A percentile compares a stretch with the other conserved stretches of the same genome.
Conservation (phyloP, 2,797 vertebrate species). For the Carduelis carduelis region DNA sequence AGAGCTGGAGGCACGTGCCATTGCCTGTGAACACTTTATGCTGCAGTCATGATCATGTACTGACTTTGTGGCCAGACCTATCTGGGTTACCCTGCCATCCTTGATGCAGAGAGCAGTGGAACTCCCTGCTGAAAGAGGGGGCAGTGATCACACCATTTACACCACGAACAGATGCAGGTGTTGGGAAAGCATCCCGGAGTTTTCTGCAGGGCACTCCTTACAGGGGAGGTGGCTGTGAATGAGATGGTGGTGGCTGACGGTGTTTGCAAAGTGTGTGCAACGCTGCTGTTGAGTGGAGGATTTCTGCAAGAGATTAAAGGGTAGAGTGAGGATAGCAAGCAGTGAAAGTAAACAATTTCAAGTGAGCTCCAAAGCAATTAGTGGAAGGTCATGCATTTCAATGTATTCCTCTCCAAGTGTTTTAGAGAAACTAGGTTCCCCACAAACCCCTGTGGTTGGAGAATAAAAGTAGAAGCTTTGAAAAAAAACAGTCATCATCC, state of each 20-base stretch:
- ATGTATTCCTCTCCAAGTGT: neutral
- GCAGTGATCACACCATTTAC: neutral
- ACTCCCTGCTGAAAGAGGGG: neutral
- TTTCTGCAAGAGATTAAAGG: conserved; percentile 21
- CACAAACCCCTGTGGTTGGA: neutral
- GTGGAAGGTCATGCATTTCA: neutral
- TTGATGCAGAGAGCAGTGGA: neutral
- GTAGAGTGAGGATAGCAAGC: neutral
- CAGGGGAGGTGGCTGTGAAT: neutral
- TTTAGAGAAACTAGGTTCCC: neutral
- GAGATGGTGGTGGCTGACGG: accelerated
- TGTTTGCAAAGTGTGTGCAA: neutral
- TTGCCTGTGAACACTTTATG: neutral
- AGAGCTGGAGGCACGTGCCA: neutral
- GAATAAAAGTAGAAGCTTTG: neutral
- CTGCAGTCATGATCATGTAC: accelerated
- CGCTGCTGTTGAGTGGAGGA: neutral
- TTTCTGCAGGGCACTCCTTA: neutral
- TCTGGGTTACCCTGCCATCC: neutral
- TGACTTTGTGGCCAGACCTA: accelerated
- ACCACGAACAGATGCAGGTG: neutral
- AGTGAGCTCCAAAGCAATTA: neutral
- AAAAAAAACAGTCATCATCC: neutral
- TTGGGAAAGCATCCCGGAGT: neutral
- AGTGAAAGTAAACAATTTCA: conserved; percentile 25